Evolutionary conservation across 1,140 invertebrate species (phyloP), one percentile per base, ranked within the genome.

Genomic region (Conus betulinus): DNA sequence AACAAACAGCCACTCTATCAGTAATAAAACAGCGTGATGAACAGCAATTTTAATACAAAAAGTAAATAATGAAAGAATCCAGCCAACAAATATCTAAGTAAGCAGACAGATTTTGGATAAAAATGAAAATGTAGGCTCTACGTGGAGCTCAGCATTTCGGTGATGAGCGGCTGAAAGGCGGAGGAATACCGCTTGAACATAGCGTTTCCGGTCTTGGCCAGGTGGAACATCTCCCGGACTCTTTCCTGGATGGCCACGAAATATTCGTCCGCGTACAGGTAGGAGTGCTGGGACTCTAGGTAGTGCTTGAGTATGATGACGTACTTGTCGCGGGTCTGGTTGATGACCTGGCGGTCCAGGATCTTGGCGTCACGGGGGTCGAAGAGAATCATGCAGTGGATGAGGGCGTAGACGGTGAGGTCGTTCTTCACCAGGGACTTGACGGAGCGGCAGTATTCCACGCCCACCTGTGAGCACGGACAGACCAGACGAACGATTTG

Each of bases 321-420:
- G 95, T 99, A 99, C 15, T 97, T 98, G 95, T 98, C 97, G 96
- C 99, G 98, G 94, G 93, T 91, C 87, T 94, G 91, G 17, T 94
- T 92, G 6, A 94, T 89, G 39, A 98, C 97, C 93, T 98, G 97
- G 53, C 96, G 96, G 94, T 98, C 97, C 82, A 98, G 96, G 10
- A 98, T 97, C 91, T 97, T 96, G 2, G 97, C 96, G 84, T 98
- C 95, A 83, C 98, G 97, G 0, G 98, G 98, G 79, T 97, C 97
- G 94, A 99, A 99, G 13, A 99, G 95, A 78, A 98, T 96, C 90
- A 99, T 98, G 85, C 98, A 98, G 93, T 97, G 97, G 92, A 99
- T 96, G 88, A 99, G 97, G 7, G 98, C 96, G 94, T 99, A 98
- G 60, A 99, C 97, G 93, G 84, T 91, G 20, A 86, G 87, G 87